A percentile compares a stretch with the other conserved stretches of the same genome.
Evolutionary conservation across 1,140 invertebrate species (phyloP).

Genomic region (Druon quercuslanigerum): DNA sequence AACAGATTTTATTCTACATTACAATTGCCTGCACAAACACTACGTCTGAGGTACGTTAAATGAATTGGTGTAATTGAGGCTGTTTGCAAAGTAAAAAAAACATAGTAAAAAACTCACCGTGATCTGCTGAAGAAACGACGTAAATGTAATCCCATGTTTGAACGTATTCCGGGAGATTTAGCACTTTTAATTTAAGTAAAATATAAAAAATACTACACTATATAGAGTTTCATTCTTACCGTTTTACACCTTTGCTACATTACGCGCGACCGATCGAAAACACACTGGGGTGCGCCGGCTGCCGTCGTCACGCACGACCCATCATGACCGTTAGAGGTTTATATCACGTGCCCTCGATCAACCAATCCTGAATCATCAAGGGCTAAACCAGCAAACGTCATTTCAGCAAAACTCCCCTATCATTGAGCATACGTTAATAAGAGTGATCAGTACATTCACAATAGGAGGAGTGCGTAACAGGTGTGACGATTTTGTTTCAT

Average conservation of each 20-base stretch:
- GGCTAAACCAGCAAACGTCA: conserved; percentile 15
- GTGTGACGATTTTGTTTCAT: neutral
- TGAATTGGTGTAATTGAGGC: neutral
- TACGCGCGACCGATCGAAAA: conserved; percentile 35
- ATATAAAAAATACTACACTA: neutral
- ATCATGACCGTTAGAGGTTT: conserved; percentile 45
- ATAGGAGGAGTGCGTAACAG: neutral
- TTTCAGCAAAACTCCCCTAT: conserved; percentile 7
- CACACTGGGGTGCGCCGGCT: conserved; percentile 36
- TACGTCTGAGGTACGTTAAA: no score
- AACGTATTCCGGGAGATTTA: neutral
- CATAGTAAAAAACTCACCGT: conserved; percentile 38
- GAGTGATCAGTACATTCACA: neutral
- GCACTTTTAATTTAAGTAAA: neutral
- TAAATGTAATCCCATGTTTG: conserved; percentile 39
- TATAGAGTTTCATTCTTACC: neutral
- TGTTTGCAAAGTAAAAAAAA: neutral
- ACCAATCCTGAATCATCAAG: conserved; percentile 12
- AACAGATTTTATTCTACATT: no score
- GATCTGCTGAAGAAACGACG: conserved; percentile 39
- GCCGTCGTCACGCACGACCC: conserved; percentile 53
- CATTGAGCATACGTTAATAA: neutral
- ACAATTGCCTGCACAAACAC: no score
- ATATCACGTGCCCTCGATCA: conserved; percentile 33
- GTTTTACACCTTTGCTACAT: conserved; percentile 20